Evolutionary conservation across 2,888 invertebrate genomes (phyloP).

Genomic region (Ochropleura plecta): DNA sequence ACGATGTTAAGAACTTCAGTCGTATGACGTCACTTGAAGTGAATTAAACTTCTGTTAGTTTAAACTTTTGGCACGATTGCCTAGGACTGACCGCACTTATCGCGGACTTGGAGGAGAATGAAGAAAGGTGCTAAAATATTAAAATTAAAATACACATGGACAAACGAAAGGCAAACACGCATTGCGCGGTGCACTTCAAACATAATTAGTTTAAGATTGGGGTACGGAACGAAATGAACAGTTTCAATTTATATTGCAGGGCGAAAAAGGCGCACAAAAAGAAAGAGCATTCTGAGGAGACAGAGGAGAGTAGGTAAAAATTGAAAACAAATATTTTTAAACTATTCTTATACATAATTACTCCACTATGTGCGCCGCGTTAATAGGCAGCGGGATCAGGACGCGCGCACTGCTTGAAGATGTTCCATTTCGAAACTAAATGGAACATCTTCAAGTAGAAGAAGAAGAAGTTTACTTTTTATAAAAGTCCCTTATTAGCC

Average conservation of each 20-base stretch:
- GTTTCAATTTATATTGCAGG: slow-evolving; percentile 82
- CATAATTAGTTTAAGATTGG: slow-evolving; percentile 40
- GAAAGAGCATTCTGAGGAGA: slow-evolving; percentile 77
- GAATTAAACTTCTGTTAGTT: slow-evolving; percentile 1
- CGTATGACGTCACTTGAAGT: slow-evolving; percentile 9
- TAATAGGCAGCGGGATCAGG: slow-evolving; percentile 23
- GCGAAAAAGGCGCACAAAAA: slow-evolving; percentile 80
- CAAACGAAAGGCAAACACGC: not conserved
- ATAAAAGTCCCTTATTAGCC: slow-evolving; percentile 24
- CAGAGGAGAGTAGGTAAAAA: slow-evolving; percentile 78
- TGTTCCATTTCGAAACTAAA: slow-evolving; percentile 13
- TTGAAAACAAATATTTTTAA: slow-evolving; percentile 29
- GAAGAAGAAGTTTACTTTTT: not conserved
- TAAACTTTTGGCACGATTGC: not conserved
- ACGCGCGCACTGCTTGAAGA: slow-evolving; percentile 7
- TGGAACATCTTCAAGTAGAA: no score
- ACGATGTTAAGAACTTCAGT: slow-evolving; percentile 3
- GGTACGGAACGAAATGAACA: slow-evolving; percentile 59
- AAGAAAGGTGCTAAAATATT: slow-evolving; percentile 30
- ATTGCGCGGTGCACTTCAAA: slow-evolving; percentile 23
- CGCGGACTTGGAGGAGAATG: not conserved
- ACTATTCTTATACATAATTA: slow-evolving; percentile 4
- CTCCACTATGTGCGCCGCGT: slow-evolving; percentile 18
- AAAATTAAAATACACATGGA: slow-evolving; percentile 5
- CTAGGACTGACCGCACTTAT: slow-evolving; percentile 12